Evolutionary conservation across 2,113 vertebrate species (phyloP).

Genomic region (Rhea americana): DNA sequence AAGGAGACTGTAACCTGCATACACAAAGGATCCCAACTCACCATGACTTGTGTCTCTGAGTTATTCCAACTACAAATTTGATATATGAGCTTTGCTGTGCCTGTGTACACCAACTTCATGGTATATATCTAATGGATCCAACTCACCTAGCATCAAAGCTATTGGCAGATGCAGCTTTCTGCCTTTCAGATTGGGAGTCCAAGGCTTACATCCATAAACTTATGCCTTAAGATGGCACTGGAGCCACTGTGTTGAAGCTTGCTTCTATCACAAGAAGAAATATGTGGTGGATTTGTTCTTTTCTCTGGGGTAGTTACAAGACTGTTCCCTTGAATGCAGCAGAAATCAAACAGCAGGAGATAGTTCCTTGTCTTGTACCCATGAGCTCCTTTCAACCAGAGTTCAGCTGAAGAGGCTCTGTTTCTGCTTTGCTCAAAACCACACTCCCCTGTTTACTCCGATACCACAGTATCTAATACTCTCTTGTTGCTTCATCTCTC

Average conservation of each 20-base stretch:
- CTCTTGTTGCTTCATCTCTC: neutral
- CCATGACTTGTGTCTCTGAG: neutral
- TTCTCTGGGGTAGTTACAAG: neutral
- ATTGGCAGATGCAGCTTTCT: neutral
- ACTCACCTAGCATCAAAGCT: neutral
- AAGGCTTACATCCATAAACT: neutral
- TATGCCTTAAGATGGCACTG: neutral
- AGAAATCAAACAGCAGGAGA: neutral
- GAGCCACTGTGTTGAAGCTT: neutral
- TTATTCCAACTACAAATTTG: neutral
- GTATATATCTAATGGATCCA: neutral
- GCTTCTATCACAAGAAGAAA: neutral
- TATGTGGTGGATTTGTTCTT: neutral
- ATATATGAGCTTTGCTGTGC: neutral
- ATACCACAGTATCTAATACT: neutral
- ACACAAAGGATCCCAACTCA: neutral
- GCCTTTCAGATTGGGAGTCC: neutral
- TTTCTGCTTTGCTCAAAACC: neutral
- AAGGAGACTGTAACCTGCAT: neutral
- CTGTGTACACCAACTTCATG: neutral
- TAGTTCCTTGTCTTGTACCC: neutral
- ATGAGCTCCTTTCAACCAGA: neutral
- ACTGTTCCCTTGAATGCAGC: neutral
- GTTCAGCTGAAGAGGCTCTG: neutral
- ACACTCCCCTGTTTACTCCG: neutral